phyloP scores from a whole-genome alignment of 2,888 invertebrate species.

The Lasioglossum leucozonium region DNA sequence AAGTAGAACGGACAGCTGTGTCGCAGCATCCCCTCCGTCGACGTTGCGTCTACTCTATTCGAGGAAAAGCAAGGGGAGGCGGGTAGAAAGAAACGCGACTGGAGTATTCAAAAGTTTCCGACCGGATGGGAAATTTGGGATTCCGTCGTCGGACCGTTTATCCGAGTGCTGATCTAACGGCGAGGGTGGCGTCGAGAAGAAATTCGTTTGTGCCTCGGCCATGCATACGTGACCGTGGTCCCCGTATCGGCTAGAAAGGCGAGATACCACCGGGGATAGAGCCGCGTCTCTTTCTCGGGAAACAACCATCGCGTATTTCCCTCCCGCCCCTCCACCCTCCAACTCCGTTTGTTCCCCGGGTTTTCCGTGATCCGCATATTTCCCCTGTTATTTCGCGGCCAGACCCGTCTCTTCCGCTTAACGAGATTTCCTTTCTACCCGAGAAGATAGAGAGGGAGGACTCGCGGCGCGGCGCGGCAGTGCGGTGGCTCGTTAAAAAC shows the following conservation, averaged over 20 bases:
- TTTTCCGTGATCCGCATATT: constrained; percentile 32
- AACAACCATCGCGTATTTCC: constrained; percentile 7
- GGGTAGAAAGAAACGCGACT: background rate
- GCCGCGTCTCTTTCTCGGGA: constrained; percentile 11
- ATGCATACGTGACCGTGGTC: constrained; percentile 32
- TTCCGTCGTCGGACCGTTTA: constrained; percentile 25
- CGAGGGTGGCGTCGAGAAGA: constrained; percentile 15
- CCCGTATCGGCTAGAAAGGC: constrained; percentile 20
- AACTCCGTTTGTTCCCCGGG: background rate
- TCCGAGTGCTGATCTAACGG: constrained; percentile 22
- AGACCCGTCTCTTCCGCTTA: background rate
- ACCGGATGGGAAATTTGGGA: constrained; percentile 29
- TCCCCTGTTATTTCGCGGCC: constrained; percentile 5
- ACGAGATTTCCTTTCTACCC: constrained; percentile 10
- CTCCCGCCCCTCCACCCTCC: background rate
- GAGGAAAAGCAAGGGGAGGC: background rate
- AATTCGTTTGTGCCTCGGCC: constrained; percentile 47
- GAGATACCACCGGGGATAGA: background rate
- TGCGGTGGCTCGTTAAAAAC: constrained; percentile 3
- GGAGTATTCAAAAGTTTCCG: constrained; percentile 11
- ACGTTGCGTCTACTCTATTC: background rate
- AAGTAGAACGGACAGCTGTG: no score
- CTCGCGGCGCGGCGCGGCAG: no score
- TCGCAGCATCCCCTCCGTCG: no score
- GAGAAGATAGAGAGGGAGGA: background rate